Evolutionary conservation across 30 jellyfish, hydroid and myxozoan species (phyloP).

Genomic region (Aurelia sp.): DNA sequence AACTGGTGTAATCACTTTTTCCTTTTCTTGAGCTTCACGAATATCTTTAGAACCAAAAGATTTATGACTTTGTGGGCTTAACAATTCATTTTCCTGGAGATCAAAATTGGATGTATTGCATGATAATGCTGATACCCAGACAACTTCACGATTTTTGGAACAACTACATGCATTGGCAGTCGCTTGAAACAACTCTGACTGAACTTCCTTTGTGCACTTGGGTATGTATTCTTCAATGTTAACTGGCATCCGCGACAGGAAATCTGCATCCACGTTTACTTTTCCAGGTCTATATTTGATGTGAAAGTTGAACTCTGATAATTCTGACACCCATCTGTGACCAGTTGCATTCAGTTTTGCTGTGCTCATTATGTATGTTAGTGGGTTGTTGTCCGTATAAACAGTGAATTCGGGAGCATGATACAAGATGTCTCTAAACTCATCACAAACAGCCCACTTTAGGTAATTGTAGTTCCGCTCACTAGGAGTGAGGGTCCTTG

Average conservation of each 20-base stretch:
- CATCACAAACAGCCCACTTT: conserved; percentile 64
- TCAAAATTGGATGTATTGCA: not conserved
- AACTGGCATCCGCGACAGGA: conserved; percentile 54
- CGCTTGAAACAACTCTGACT: conserved; percentile 40
- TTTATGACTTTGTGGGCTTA: not conserved
- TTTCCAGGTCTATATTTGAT: conserved; percentile 60
- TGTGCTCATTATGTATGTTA: conserved; percentile 36
- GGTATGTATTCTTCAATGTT: conserved; percentile 9
- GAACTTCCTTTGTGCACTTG: conserved; percentile 25
- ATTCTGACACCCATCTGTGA: conserved; percentile 63
- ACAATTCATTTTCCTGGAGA: not conserved
- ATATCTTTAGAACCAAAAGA: conserved; percentile 2
- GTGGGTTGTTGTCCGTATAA: conserved; percentile 60
- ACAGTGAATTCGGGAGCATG: conserved; percentile 41
- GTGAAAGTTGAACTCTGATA: conserved; percentile 38
- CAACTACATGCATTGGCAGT: conserved; percentile 28
- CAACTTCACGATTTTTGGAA: not conserved
- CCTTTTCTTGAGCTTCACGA: conserved; percentile 28
- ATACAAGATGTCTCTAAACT: conserved; percentile 37
- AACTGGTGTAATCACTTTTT: not conserved
- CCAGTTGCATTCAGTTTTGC: conserved; percentile 69
- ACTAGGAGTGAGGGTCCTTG: conserved; percentile 38
- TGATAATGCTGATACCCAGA: conserved; percentile 34
- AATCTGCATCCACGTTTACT: conserved; percentile 52
- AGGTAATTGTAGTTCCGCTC: conserved; percentile 50